phyloP scores from a whole-genome alignment of 2,797 vertebrate species.

The Intellagama lesueurii region DNA sequence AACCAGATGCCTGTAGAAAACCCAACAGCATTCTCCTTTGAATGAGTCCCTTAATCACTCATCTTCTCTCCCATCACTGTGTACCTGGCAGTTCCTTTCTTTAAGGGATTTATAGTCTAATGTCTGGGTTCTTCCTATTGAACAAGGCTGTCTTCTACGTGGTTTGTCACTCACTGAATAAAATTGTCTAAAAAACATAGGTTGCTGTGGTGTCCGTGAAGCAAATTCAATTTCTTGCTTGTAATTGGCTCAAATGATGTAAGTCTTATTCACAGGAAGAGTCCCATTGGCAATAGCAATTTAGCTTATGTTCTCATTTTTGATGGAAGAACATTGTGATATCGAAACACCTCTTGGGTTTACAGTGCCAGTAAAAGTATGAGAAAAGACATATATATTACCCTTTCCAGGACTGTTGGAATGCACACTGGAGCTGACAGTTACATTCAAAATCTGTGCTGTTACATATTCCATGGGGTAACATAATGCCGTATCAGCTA shows the following conservation, averaged over 20 bases:
- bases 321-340: conserved; percentile 15
- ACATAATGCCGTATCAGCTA: not conserved
- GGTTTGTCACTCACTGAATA: not conserved
- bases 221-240: conserved; percentile 5
- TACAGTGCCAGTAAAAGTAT: not conserved
- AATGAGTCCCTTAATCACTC: not conserved
- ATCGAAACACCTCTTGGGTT: conserved; percentile 1
- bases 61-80: not conserved
- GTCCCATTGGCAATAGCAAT: conserved; percentile 15
- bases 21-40: not conserved
- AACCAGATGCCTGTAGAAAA: not conserved
- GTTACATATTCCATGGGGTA: conserved; percentile 8
- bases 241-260: conserved; percentile 14
- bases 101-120: not conserved
- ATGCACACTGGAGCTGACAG: conserved; percentile 9
- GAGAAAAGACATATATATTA: conserved; percentile 18
- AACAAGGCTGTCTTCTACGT: not conserved
- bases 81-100: not conserved
- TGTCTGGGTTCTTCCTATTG: not conserved
- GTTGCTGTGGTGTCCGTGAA: not conserved
- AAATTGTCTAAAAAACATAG: not conserved
- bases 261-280: conserved; percentile 18
- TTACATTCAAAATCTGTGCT: not conserved
- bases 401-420: conserved; percentile 12
- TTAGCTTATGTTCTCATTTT: conserved; percentile 28